Conservation (phyloP, 2,113 vertebrate genomes). For the Varanus salvator region DNA sequence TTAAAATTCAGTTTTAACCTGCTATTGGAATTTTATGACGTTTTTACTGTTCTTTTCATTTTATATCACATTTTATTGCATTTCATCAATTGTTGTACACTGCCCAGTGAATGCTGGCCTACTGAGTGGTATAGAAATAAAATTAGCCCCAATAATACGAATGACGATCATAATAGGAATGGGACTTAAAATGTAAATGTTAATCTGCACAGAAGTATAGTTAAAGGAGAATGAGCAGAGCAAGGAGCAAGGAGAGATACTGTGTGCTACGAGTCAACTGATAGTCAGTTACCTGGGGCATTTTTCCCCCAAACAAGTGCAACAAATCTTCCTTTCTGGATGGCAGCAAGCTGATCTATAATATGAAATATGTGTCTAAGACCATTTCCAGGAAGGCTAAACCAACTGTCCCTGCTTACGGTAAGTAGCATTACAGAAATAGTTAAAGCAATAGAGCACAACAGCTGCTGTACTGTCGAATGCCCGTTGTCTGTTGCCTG, state of each 20-base stretch:
- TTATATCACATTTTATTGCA: no score
- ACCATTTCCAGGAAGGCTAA: constrained; percentile 59
- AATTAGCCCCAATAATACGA: no score
- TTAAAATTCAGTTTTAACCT: no score
- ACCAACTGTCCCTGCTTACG: constrained; percentile 50
- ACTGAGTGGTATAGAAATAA: no score
- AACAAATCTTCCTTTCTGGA: constrained; percentile 32
- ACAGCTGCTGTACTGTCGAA: constrained; percentile 29
- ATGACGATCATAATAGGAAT: not conserved
- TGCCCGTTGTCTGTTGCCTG: constrained; percentile 40
- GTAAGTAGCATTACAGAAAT: constrained; percentile 46
- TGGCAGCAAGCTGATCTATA: constrained; percentile 55
- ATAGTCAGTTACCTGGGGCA: not conserved
- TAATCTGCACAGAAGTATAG: not conserved
- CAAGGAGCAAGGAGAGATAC: not conserved
- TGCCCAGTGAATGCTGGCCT: no score
- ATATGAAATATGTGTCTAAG: constrained; percentile 42
- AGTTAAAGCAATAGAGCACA: constrained; percentile 33
- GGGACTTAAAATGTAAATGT: not conserved
- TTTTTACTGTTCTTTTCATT: no score
- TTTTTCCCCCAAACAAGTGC: constrained; percentile 3
- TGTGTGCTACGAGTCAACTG: no score
- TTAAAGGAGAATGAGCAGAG: not conserved
- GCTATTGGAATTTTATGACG: no score
- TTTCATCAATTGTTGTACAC: no score